Evolutionary conservation across 2,888 invertebrate genomes (phyloP).

Genomic region (Harpalus rubripes): DNA sequence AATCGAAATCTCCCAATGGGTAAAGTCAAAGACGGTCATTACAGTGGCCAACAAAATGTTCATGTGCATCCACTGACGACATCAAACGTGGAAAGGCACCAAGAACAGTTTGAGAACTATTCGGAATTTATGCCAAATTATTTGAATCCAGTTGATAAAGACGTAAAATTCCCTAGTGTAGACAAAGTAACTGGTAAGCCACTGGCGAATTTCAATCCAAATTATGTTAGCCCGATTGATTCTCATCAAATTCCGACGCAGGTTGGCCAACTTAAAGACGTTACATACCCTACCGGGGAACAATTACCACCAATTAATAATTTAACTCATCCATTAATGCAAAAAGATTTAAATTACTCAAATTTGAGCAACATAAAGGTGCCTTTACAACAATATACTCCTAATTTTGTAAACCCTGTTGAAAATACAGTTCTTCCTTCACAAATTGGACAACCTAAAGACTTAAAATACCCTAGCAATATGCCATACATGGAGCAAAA

Average conservation of each 20-base stretch:
- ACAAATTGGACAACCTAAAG: constrained; percentile 43
- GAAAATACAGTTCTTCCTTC: constrained; percentile 31
- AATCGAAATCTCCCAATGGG: constrained; percentile 13
- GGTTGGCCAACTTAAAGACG: constrained; percentile 45
- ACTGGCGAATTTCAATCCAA: constrained; percentile 46
- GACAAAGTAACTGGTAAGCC: constrained; percentile 37
- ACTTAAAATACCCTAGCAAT: constrained; percentile 53
- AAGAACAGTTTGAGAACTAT: constrained; percentile 56
- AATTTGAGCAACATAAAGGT: neutral
- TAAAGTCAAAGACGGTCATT: neutral
- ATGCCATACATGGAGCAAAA: too few relatives aligned
- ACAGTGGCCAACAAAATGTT: neutral
- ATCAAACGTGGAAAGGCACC: constrained; percentile 59
- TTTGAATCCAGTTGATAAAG: neutral
- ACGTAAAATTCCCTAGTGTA: constrained; percentile 49
- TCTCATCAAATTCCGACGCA: constrained; percentile 31
- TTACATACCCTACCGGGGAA: constrained; percentile 21
- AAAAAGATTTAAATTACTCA: neutral
- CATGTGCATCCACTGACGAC: constrained; percentile 53
- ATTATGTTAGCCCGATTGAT: constrained; percentile 44
- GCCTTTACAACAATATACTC: constrained; percentile 8
- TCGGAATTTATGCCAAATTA: neutral
- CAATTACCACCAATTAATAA: constrained; percentile 15
- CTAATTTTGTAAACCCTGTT: constrained; percentile 22
- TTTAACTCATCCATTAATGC: constrained; percentile 13